Conservation (phyloP, 2,113 vertebrate species). For the Notothenia coriiceps region DNA sequence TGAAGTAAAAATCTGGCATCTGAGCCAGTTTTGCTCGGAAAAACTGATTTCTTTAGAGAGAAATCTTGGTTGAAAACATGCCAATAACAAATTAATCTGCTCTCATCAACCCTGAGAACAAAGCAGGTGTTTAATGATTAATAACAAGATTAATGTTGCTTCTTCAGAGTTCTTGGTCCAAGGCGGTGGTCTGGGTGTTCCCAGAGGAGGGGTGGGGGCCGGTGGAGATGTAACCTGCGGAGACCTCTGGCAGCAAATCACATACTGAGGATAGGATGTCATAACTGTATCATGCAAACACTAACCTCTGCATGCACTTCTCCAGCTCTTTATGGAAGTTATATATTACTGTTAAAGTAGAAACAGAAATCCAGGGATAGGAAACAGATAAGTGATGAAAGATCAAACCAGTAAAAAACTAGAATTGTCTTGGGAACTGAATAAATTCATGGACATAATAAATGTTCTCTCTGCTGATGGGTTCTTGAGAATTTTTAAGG, state of each 20-base stretch:
- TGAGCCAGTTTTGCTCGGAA: not conserved
- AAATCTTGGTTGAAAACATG: not conserved
- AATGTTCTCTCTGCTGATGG: not conserved
- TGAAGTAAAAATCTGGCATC: not conserved
- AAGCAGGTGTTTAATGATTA: not conserved
- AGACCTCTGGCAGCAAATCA: slow-evolving; percentile 41
- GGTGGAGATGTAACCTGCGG: not conserved
- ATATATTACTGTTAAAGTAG: not conserved
- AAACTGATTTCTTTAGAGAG: not conserved
- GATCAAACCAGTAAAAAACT: slow-evolving; percentile 17
- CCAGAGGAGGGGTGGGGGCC: slow-evolving; percentile 31
- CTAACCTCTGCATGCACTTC: not conserved
- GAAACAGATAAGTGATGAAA: slow-evolving; percentile 8
- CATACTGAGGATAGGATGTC: slow-evolving; percentile 20
- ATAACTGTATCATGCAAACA: slow-evolving; percentile 31
- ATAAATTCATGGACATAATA: not conserved
- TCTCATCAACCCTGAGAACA: not conserved
- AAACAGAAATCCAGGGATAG: slow-evolving; percentile 12
- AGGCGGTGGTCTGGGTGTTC: slow-evolving; percentile 3
- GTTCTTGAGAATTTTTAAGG: not conserved
- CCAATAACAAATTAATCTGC: too few relatives aligned
- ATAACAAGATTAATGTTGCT: not conserved
- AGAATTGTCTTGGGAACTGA: not conserved
- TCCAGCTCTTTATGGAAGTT: slow-evolving; percentile 5
- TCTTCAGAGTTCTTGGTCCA: too few relatives aligned